These are phyloP conservation scores for Catalaphyllia jardinei DNA, from an alignment of 64 coral and sea anemone species.

Conservation along the genomic window DNA sequence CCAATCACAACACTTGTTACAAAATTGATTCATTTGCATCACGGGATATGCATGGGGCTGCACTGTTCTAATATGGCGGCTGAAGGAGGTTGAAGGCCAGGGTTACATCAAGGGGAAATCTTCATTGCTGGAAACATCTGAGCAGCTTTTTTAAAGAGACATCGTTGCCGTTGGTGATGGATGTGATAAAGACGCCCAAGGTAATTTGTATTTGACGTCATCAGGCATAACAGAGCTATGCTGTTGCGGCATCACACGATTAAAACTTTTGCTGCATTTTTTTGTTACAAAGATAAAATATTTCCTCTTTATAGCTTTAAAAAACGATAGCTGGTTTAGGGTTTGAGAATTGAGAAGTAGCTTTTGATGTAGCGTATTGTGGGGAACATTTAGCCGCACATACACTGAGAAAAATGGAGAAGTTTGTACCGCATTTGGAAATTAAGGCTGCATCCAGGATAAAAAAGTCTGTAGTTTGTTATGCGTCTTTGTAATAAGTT, in stretches of 20 bases:
- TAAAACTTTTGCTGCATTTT: neutral
- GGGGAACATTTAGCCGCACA: too few relatives aligned
- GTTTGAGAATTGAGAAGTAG: too few relatives aligned
- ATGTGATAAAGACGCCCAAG: conserved; percentile 41
- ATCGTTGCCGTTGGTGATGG: neutral
- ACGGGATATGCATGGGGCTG: conserved; percentile 6
- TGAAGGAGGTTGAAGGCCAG: neutral
- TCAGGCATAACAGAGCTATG: neutral
- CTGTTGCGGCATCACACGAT: neutral
- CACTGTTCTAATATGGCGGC: conserved; percentile 24
- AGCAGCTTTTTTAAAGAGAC: neutral
- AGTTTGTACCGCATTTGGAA: too few relatives aligned
- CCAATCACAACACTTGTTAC: conserved; percentile 52
- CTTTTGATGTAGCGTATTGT: too few relatives aligned
- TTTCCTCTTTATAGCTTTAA: neutral
- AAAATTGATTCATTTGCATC: conserved; percentile 36
- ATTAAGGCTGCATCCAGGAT: too few relatives aligned
- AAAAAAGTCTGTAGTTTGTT: too few relatives aligned
- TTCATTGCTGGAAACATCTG: neutral
- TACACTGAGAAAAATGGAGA: too few relatives aligned
- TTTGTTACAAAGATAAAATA: neutral
- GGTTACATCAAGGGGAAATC: neutral
- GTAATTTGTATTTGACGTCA: neutral
- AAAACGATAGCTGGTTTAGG: too few relatives aligned
- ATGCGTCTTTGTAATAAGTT: too few relatives aligned